Evolutionary conservation across 2,113 vertebrate genomes (phyloP).

Genomic region (Scolopax mira): DNA sequence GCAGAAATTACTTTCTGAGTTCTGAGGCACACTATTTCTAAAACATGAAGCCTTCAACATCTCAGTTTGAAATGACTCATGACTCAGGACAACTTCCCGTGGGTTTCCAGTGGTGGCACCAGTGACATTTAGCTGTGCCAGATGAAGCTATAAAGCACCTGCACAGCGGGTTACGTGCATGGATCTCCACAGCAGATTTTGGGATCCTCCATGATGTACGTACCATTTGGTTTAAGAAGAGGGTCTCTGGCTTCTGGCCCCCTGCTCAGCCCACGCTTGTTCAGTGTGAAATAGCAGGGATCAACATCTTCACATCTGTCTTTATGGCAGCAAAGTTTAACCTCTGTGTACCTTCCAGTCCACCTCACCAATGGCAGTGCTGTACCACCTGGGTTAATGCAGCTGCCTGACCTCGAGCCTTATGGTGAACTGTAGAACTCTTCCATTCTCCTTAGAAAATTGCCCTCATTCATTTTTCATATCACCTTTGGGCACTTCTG

Average conservation of each 20-base stretch:
- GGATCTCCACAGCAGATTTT: background rate
- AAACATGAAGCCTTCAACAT: background rate
- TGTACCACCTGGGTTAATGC: background rate
- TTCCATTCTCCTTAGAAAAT: background rate
- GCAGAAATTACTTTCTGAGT: background rate
- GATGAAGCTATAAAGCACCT: background rate
- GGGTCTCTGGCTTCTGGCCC: background rate
- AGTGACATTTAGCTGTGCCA: background rate
- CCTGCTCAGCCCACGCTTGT: background rate
- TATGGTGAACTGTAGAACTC: background rate
- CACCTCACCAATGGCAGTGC: background rate
- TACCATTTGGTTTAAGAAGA: background rate
- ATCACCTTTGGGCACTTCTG: slow-evolving; percentile 43
- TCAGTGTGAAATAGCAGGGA: background rate
- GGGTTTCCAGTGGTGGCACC: background rate
- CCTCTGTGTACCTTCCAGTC: background rate
- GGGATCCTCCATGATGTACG: background rate
- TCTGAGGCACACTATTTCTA: background rate
- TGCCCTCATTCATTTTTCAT: slow-evolving; percentile 74
- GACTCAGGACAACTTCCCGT: background rate
- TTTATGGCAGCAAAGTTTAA: background rate
- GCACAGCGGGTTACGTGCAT: background rate
- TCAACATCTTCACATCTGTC: background rate
- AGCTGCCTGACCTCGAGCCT: background rate
- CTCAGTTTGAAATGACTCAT: background rate